Evolutionary conservation across 1,140 invertebrate genomes (phyloP).

Genomic region (Caenorhabditis inopinata): DNA sequence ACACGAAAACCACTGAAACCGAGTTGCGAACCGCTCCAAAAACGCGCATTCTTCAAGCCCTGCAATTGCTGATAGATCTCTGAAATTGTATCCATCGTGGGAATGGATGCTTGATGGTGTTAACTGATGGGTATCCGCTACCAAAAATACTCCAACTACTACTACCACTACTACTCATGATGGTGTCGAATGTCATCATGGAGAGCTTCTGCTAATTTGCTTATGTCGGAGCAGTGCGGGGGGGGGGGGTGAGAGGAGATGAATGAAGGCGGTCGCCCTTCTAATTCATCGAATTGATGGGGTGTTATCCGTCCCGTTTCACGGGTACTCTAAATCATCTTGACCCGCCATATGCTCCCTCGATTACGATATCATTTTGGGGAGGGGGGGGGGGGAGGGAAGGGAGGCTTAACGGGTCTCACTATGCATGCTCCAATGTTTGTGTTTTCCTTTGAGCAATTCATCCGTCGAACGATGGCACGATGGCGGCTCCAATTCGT

Average conservation of each 20-base stretch:
- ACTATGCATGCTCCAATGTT: background rate
- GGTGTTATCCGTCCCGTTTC: background rate
- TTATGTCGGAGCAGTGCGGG: background rate
- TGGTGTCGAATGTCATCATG: no score
- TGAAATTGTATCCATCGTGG: no score
- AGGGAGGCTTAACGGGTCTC: background rate
- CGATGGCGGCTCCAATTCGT: no score
- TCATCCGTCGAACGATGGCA: no score
- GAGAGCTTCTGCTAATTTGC: background rate
- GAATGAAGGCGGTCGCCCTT: background rate
- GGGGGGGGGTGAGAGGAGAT: background rate
- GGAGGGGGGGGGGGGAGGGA: background rate
- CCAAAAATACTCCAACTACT: no score
- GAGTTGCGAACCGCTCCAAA: no score
- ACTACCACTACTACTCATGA: no score
- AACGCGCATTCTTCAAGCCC: no score
- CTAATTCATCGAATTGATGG: conserved; percentile 16
- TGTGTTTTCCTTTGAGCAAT: background rate
- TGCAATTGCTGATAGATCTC: no score
- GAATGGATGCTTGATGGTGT: no score
- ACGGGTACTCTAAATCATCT: conserved; percentile 27
- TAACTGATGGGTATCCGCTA: no score
- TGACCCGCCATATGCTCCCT: conserved; percentile 23
- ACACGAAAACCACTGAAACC: no score
- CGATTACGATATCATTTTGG: background rate